Base-by-base conservation (phyloP, 2,797 vertebrate species). In the Rhodeus uyekii region DNA sequence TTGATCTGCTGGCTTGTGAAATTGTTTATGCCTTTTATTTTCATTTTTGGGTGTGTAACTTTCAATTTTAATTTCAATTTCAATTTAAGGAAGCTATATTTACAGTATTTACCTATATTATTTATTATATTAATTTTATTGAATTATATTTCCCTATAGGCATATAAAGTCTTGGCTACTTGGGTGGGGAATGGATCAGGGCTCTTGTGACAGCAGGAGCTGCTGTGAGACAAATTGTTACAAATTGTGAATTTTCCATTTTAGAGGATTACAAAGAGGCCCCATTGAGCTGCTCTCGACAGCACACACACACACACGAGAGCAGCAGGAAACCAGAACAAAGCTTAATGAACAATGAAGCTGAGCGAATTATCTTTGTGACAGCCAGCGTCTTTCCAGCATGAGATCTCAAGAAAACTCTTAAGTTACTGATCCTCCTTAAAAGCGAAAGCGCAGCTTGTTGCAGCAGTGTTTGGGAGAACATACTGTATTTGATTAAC, bases 191-290 rank as follows among this genome's bases (percentile, higher is more conserved):
- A 68, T 72, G 75, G 81, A 80, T 68, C 65, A 67, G 8, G 58
- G 50, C 63, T 81, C 76, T 82, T 82, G 90, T 88, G 91, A 91
- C 88, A 89, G 86, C 83, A 81, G 83, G 86, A 84, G 86, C 90
- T 85, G 87, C 91, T 92, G 91, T 87, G 91, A 90, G 87, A 92
- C 93, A 91, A 94, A 93, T 87, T 88, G 89, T 83, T 92, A 92
- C 93, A 92, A 94, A 94, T 92, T 89, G 91, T 90, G 91, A 89
- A 92, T 93, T 91, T 92, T 91, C 88, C 91, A 89, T 91, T 92
- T 92, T 86, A 91, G 80, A 83, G 90, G 91, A 93, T 93, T 91
- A 93, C 91, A 94, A 90, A 92, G 87, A 86, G 76, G 72, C 89
- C 85, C 90, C 85, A 69, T 74, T 78, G 73, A 87, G 88, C 83